Base-by-base conservation (phyloP, 1,140 invertebrate species). In the Eumeta japonica region DNA sequence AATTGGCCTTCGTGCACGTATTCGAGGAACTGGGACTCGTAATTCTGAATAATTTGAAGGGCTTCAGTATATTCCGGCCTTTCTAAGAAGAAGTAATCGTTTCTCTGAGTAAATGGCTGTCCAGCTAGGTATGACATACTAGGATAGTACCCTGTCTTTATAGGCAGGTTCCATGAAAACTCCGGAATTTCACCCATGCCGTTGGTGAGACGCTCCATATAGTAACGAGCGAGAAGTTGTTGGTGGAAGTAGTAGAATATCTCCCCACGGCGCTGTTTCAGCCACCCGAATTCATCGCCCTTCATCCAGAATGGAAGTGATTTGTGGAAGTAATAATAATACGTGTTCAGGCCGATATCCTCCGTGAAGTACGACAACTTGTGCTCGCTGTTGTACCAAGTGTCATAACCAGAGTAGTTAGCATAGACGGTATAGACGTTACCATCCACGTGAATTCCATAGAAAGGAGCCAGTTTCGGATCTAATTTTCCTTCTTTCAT, bases 351-450 rank as follows among this genome's bases (percentile, higher is more conserved):
- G 28, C 81, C 80, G 41, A 83, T 68, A 53, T 87, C 87, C 50
- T 89, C 83, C 16, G 81, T 84, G 67, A 86, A 88, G 75, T 90
- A 89, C 16, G 81, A 75, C 12, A 89, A 43, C 39, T 75, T 77
- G 52, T 81, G 77, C 49, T 89, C 83, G 1, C 73, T 56, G 45
- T 80, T 72, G n/a, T 55, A 46, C 36, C 64, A 63, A 1, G 73
- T 50, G 19, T 78, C 68, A 45, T 66, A 64, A 41, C 79, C 78
- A 4, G 65, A 79, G 46, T 75, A 83, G 53, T 77, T 83, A 37
- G 66, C 70, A 40, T 65, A 68, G 30, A 51, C 50, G 12, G 75
- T 64, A 45, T 68, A 75, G 27, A 65, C 44, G 18, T 66, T 44
- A 31, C 74, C 65, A 41, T 76, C 63, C 35, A 72, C 50, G 36